Evolutionary conservation across 2,888 invertebrate species (phyloP).

Genomic region (Mythimna lalbum): DNA sequence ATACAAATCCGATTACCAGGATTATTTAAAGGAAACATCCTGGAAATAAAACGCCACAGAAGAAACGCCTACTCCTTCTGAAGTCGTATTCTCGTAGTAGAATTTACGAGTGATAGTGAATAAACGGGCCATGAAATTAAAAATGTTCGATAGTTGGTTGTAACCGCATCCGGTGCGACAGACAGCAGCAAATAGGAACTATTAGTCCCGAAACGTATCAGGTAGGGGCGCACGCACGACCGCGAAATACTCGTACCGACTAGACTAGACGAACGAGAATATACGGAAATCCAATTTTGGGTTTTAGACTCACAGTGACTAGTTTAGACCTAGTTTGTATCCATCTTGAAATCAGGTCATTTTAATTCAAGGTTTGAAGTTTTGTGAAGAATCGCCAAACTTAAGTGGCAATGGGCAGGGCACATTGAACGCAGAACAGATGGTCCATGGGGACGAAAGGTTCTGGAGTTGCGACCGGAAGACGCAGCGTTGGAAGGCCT

Average conservation of each 20-base stretch:
- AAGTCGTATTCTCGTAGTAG: slow-evolving; percentile 1
- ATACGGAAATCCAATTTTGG: slow-evolving; percentile 59
- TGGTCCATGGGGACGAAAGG: too few species aligned
- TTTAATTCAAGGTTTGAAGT: too few species aligned
- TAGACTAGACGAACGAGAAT: slow-evolving; percentile 28
- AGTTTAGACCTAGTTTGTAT: slow-evolving; percentile 22
- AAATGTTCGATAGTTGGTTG: slow-evolving; percentile 77
- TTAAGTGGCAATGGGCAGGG: too few species aligned
- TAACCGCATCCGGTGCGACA: slow-evolving; percentile 71
- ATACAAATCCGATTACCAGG: too few species aligned
- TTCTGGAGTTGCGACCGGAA: too few species aligned
- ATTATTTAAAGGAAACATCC: too few species aligned
- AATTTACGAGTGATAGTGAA: slow-evolving; percentile 67
- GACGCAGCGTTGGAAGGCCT: too few species aligned
- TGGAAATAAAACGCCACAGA: not conserved
- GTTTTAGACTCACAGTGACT: slow-evolving; percentile 20
- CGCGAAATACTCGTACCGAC: slow-evolving; percentile 38
- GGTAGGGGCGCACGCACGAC: slow-evolving; percentile 66
- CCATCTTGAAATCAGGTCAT: not conserved
- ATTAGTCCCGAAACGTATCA: slow-evolving; percentile 79
- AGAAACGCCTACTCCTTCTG: not conserved
- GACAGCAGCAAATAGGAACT: slow-evolving; percentile 83
- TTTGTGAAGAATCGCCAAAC: too few species aligned
- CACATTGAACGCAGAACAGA: too few species aligned
- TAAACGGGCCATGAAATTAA: slow-evolving; percentile 86